These are phyloP conservation scores for Tetragonula clypearis DNA, from an alignment of 1,140 invertebrate species.

Conservation along the genomic window DNA sequence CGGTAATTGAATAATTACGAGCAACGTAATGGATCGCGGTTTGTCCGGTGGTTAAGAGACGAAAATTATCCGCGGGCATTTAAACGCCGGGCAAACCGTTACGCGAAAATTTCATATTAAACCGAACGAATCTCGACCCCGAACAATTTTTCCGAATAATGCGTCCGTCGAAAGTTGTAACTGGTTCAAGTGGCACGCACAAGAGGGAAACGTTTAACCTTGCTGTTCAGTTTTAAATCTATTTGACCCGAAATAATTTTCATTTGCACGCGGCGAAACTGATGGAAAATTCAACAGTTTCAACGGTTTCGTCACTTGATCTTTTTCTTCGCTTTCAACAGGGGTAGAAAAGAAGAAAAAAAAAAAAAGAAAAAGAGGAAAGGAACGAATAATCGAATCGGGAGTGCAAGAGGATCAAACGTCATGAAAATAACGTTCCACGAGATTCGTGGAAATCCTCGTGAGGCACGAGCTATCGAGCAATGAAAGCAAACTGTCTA, in stretches of 20 bases:
- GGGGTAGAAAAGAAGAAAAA: neutral
- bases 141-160: conserved; percentile 32
- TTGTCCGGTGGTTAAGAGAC: neutral
- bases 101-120: conserved; percentile 21
- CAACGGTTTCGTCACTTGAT: neutral
- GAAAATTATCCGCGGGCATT: conserved; percentile 18
- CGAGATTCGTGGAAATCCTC: neutral
- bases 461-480: neutral
- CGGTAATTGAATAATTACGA: conserved; percentile 12
- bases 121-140: conserved; percentile 2
- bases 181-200: conserved; percentile 33
- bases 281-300: neutral
- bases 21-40: conserved; percentile 15
- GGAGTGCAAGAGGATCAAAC: neutral
- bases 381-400: neutral
- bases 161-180: conserved; percentile 34
- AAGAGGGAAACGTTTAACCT: conserved; percentile 31
- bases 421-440: neutral
- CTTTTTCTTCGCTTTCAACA: neutral
- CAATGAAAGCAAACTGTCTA: conserved; percentile 2
- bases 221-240: conserved; percentile 30
- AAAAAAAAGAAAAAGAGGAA: no score
- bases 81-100: neutral
- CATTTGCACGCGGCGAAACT: neutral
- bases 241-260: conserved; percentile 36